phyloP scores from a whole-genome alignment of 2,113 vertebrate species.

The Microtus ochrogaster region DNA sequence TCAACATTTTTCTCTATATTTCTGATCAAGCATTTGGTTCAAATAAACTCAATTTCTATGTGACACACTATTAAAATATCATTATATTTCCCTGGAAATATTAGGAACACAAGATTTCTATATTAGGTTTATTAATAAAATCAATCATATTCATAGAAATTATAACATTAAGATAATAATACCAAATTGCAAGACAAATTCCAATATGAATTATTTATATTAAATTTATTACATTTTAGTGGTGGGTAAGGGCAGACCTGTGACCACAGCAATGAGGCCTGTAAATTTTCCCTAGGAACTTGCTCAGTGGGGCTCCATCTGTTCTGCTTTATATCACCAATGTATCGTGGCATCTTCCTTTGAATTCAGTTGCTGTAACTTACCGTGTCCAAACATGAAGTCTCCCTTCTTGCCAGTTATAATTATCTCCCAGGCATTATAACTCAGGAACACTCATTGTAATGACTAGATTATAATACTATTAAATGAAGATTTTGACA shows the following conservation, averaged over 20 bases:
- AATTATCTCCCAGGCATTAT: conserved; percentile 1
- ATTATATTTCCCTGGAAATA: neutral
- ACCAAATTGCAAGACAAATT: neutral
- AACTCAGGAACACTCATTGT: neutral
- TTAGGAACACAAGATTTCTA: neutral
- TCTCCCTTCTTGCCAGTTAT: neutral
- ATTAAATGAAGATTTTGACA: neutral
- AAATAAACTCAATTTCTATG: neutral
- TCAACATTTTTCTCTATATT: neutral
- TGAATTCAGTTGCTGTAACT: neutral
- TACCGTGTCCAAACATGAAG: neutral
- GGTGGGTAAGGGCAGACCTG: neutral
- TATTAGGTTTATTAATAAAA: neutral
- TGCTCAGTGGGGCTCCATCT: neutral
- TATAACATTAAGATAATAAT: neutral
- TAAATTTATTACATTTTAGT: neutral
- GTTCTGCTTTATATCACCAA: neutral
- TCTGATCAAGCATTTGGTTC: neutral
- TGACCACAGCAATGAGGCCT: neutral
- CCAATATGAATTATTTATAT: neutral
- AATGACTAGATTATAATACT: conserved; percentile 8
- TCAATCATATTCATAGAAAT: neutral
- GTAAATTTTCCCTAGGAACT: neutral
- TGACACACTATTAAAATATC: neutral
- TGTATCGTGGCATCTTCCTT: neutral